A percentile compares a stretch with the other conserved stretches of the same genome.
Conservation (phyloP, 2,113 vertebrate species). For the Anarrhichthys ocellatus region DNA sequence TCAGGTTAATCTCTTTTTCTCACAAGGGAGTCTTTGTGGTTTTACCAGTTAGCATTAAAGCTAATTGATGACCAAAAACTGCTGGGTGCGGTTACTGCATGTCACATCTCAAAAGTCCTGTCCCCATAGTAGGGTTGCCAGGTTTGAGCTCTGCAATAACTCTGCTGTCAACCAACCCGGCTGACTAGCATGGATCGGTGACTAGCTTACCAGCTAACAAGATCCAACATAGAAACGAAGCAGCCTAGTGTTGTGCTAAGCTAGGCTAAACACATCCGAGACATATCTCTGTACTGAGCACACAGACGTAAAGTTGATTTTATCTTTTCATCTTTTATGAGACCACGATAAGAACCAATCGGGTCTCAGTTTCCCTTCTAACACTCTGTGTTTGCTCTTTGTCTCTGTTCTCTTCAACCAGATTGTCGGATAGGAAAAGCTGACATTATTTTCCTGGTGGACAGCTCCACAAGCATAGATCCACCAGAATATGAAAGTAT, state of each 20-base stretch:
- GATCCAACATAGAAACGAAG: not conserved
- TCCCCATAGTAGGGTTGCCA: not conserved
- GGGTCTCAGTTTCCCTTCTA: not conserved
- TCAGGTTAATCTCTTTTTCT: not conserved
- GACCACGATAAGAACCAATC: not conserved
- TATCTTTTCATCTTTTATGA: not conserved
- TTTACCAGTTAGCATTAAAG: not conserved
- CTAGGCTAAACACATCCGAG: no score
- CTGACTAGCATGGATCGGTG: not conserved
- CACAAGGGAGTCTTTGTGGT: not conserved
- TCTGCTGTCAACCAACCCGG: not conserved
- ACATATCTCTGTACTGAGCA: no score
- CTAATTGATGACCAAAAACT: not conserved
- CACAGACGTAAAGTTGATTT: not conserved
- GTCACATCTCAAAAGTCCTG: not conserved
- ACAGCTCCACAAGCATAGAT: conserved; percentile 79
- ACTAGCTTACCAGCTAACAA: not conserved
- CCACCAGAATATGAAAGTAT: conserved; percentile 66
- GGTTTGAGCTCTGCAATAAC: not conserved
- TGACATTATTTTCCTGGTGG: conserved; percentile 87
- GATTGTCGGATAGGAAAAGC: conserved; percentile 82
- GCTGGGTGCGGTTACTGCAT: not conserved
- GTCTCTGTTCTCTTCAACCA: conserved; percentile 45
- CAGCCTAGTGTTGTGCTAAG: no score
- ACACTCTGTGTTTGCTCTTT: not conserved